phyloP scores from a whole-genome alignment of 2,797 vertebrate genomes.

The Stomatorhinus walkeri region DNA sequence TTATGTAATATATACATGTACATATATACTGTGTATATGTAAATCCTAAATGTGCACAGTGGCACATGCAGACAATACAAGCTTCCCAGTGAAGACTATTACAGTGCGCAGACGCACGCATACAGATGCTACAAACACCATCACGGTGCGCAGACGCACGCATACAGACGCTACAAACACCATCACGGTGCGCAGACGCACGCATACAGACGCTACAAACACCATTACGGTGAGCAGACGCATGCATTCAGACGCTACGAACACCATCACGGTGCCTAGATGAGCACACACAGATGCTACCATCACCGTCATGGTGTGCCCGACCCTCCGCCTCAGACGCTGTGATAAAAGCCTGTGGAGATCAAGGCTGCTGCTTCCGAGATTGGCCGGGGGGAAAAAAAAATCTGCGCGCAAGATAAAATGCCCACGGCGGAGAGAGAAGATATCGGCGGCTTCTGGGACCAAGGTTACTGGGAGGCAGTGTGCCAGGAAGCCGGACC shows the following conservation, averaged over 20 bases:
- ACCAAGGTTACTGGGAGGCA: background rate
- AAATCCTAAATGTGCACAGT: no score
- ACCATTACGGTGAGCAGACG: no score
- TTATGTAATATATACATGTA: background rate
- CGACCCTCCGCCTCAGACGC: background rate
- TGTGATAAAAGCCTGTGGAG: background rate
- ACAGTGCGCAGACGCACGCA: background rate
- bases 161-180: no score
- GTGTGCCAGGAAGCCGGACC: background rate
- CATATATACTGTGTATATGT: background rate
- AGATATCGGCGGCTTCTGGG: background rate
- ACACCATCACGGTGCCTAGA: no score
- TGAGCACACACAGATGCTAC: no score
- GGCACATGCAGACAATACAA: background rate
- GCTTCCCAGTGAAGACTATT: background rate
- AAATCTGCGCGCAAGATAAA: conserved; percentile 13
- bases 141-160: background rate
- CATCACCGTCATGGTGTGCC: background rate
- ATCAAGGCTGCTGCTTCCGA: background rate
- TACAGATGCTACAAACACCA: no score
- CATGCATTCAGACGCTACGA: background rate
- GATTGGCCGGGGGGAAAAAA: background rate
- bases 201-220: no score
- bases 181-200: no score
- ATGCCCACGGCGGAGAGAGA: background rate